These are phyloP conservation scores for Caenorhabditis sp. DNA, from an alignment of 2,888 invertebrate genomes.

Conservation along the genomic window DNA sequence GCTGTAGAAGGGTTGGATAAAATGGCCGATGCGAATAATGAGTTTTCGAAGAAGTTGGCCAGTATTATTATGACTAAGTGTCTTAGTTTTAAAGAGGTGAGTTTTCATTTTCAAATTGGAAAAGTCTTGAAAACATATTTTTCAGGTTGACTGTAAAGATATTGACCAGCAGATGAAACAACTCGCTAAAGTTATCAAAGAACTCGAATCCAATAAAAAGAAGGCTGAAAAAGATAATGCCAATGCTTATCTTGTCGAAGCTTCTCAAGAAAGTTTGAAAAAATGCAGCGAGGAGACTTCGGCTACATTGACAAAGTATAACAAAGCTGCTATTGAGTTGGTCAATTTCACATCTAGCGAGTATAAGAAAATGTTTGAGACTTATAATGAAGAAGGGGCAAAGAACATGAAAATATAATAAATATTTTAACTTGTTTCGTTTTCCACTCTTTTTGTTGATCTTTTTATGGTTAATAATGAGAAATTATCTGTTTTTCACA, in stretches of 20 bases:
- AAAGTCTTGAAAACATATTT: neutral
- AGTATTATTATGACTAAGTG: neutral
- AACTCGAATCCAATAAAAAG: neutral
- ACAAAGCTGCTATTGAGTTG: neutral
- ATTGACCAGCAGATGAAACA: constrained; percentile 3
- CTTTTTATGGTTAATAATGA: neutral
- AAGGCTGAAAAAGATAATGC: neutral
- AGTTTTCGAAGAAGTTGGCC: neutral
- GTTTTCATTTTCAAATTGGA: neutral
- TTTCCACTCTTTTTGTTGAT: neutral
- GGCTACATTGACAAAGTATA: neutral
- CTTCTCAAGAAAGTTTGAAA: neutral
- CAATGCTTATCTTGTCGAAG: neutral
- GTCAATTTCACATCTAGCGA: neutral
- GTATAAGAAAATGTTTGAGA: neutral
- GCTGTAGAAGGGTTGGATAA: neutral
- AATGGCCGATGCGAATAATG: neutral
- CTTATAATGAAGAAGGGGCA: neutral
- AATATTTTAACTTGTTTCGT: no score
- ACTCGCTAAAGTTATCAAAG: neutral
- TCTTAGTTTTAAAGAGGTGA: constrained; percentile 1
- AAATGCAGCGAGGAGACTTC: neutral
- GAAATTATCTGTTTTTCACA: neutral
- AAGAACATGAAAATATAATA: neutral
- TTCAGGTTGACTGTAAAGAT: neutral